These are phyloP conservation scores for Caenorhabditis virilis DNA, from an alignment of 2,888 invertebrate species.

Conservation along the genomic window DNA sequence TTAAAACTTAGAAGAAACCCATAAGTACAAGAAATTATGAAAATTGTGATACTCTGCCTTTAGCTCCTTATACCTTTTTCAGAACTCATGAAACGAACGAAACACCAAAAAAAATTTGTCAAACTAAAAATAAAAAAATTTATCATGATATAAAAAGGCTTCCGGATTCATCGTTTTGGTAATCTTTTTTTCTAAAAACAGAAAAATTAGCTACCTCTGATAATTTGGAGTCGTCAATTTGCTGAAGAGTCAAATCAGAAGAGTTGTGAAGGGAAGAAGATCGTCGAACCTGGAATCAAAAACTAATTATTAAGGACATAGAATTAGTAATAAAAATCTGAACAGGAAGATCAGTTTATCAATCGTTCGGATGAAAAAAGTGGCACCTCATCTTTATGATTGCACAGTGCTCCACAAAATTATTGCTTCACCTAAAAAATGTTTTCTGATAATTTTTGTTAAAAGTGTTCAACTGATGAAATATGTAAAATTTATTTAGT, in stretches of 20 bases:
- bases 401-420: too few relatives aligned
- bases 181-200: not conserved
- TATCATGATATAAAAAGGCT: too few relatives aligned
- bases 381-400: not conserved
- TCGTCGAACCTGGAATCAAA: constrained; percentile 37
- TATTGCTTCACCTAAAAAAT: not conserved
- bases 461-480: too few relatives aligned
- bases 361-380: not conserved
- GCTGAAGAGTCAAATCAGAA: constrained; percentile 5
- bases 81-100: too few relatives aligned
- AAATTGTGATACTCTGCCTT: too few relatives aligned
- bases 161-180: not conserved
- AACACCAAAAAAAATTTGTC: not conserved
- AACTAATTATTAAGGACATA: not conserved
- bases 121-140: not conserved
- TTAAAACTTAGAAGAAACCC: too few relatives aligned
- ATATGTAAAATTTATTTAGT: not conserved
- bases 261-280: constrained; percentile 34
- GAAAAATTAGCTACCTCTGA: constrained; percentile 14
- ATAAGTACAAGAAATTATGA: too few relatives aligned
- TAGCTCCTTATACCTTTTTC: too few relatives aligned
- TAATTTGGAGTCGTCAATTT: constrained; percentile 36
- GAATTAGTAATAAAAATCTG: not conserved
- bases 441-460: too few relatives aligned
- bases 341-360: not conserved